Base-by-base conservation (phyloP, 1,140 invertebrate species). In the Ceratosolen fusciceps region DNA sequence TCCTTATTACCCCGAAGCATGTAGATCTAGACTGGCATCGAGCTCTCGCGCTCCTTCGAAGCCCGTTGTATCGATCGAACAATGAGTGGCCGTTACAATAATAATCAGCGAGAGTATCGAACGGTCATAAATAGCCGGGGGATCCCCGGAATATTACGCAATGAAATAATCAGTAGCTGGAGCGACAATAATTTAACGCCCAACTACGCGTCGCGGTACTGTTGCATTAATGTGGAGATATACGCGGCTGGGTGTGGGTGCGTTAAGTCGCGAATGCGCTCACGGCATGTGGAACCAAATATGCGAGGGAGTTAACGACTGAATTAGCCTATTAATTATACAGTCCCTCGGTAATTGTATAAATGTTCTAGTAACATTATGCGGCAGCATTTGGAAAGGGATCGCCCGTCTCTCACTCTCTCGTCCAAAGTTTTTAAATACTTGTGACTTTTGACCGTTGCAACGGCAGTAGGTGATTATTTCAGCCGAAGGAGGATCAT, bases 311-410 rank as follows among this genome's bases (percentile, higher is more conserved):
- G 83, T 84, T 85, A 84, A 85, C 84, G 82, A 82, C 82, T 82
- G 82, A 84, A 87, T 85, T 80, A 83, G 72, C 81, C 58, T 2
- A 86, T 88, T 87, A 87, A 88, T 88, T 87, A 71, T 58, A 86
- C 85, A 83, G 65, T 75, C 76, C 74, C 56, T 80, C 82, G 77
- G 83, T 85, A 87, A 88, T 86, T 87, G 83, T 86, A 85, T 88
- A 85, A 88, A 87, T 87, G 86, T 87, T 88, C 86, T 87, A 85
- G 85, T 86, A 86, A 86, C 86, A 34, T 60, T 39, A n/a, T n/a
- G n/a, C n/a, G n/a, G n/a, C n/a, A 31, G 31, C 29, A n/a, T 26
- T 58, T 16, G 60, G 4, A 19, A 29, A 10, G 34, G 21, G 4
- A 12, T n/a, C 29, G 4, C 8, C 31, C 9, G 8, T 16, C 29